Conservation (phyloP, 1,140 invertebrate species). For the Bradynema listronoti region DNA sequence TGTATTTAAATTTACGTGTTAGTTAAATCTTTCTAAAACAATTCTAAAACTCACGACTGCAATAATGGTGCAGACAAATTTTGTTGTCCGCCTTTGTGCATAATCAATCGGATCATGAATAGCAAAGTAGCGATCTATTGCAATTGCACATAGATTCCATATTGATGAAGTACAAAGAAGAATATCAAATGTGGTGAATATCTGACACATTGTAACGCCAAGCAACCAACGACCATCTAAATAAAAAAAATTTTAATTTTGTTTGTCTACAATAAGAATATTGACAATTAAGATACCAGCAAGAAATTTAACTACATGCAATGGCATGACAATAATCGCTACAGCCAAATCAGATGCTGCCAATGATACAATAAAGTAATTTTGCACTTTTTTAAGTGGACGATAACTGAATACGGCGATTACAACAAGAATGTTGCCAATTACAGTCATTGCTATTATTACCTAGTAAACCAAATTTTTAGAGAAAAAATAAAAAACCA, state of each 20-base stretch:
- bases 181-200: conserved; percentile 96
- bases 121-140: conserved; percentile 91
- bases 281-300: conserved; percentile 61
- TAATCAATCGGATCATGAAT: conserved; percentile 97
- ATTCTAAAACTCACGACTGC: background rate
- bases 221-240: conserved; percentile 76
- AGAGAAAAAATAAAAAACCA: conserved; percentile 13
- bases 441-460: conserved; percentile 66
- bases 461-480: conserved; percentile 36
- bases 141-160: conserved; percentile 93
- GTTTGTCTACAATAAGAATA: too few species aligned
- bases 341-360: conserved; percentile 96
- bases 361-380: conserved; percentile 93
- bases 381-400: conserved; percentile 90
- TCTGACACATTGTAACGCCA: conserved; percentile 87
- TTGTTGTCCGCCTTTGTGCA: conserved; percentile 77
- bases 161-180: conserved; percentile 98
- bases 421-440: conserved; percentile 89
- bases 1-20: too few species aligned
- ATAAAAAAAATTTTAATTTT: conserved; percentile 50
- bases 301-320: conserved; percentile 86
- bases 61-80: conserved; percentile 60
- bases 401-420: conserved; percentile 89
- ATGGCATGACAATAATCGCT: conserved; percentile 86
- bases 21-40: too few species aligned